These are phyloP conservation scores for Periplaneta americana DNA, from an alignment of 1,140 invertebrate species.

Conservation along the genomic window DNA sequence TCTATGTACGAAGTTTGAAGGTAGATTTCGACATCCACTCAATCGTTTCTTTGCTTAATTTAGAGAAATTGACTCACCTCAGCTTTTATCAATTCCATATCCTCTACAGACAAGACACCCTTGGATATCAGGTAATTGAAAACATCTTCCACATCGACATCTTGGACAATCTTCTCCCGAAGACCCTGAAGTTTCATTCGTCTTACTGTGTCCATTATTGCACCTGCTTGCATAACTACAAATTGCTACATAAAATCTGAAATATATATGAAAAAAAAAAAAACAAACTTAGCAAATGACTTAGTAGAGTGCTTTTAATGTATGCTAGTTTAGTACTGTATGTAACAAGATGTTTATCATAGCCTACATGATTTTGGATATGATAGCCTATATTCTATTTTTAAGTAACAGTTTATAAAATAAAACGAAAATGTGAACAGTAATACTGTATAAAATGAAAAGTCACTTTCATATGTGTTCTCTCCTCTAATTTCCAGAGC, in stretches of 20 bases:
- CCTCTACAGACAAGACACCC: conserved; percentile 31
- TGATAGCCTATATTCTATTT: no score
- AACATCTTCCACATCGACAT: conserved; percentile 37
- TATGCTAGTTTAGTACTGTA: no score
- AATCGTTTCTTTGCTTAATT: conserved; percentile 27
- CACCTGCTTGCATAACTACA: neutral
- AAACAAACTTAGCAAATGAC: neutral
- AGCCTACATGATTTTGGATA: no score
- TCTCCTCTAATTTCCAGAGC: no score
- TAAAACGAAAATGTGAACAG: no score
- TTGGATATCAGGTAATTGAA: conserved; percentile 27
- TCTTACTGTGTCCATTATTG: conserved; percentile 33
- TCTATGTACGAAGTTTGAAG: neutral
- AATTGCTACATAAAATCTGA: neutral
- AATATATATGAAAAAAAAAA: neutral
- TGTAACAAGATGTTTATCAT: no score
- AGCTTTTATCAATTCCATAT: conserved; percentile 28
- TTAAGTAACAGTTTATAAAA: no score
- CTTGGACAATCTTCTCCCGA: conserved; percentile 31
- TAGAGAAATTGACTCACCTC: conserved; percentile 25
- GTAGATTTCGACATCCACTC: conserved; percentile 34
- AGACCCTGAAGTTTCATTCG: conserved; percentile 29
- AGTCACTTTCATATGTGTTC: no score
- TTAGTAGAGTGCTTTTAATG: no score
- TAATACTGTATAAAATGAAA: no score